Base-by-base conservation (phyloP, 2,113 vertebrate genomes). In the Azemiops feae region DNA sequence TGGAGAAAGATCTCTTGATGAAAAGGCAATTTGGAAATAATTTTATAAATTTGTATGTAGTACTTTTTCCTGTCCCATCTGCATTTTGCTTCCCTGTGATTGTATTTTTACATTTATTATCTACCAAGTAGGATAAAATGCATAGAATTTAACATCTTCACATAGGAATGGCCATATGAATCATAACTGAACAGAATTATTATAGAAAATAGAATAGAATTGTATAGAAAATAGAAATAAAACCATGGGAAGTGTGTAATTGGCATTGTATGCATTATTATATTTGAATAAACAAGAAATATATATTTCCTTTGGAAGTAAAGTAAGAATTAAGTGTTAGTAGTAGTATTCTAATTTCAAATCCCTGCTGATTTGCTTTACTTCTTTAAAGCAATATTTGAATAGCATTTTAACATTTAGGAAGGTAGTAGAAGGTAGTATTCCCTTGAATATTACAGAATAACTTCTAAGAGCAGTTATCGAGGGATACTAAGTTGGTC, bases 361-460 rank as follows among this genome's bases (percentile, higher is more conserved):
- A 89, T 25, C 9, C 54, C 20, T 58, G 27, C 45, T 89, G 54
- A 60, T 43, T 69, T 52, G 58, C 12, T 50, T 60, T 50, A 45
- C 43, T 91, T 89, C 1, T 1, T 14, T 16, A 89, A 58, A 92
- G 64, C 12, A 8, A 89, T 95, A 96, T 92, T 30, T 94, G 87
- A 43, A 27, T 92, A 27, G 5, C 14, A 45, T n/a, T 47, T 60
- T 10, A 87, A 87, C 7, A 53, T 60, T 87, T 60, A 12, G 5
- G 22, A 27, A n/a, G n/a, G 55, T 27, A 50, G 25, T 5, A 47
- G 50, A 58, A 14, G 34, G 14, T 45, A 6, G 14, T 25, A 4
- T 58, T 89, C 30, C 5, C 4, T 9, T 90, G 55, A 89, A 45
- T 45, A 23, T 30, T 53, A 88, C 12, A 20, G 20, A 12, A 54